Conservation (phyloP, 2,113 vertebrate genomes). For the Furnarius figulus region DNA sequence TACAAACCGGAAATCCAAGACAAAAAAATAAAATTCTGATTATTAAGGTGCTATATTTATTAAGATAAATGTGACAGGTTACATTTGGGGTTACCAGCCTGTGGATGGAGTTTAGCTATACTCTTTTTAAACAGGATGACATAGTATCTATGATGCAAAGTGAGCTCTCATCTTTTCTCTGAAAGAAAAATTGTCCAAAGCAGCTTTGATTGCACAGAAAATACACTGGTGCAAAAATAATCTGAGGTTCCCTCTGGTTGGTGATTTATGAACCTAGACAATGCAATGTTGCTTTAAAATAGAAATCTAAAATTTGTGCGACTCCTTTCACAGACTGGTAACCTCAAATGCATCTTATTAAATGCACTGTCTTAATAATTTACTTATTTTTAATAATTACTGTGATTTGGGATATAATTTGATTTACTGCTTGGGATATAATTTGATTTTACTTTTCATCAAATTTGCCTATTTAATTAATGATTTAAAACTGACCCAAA, state of each 20-base stretch:
- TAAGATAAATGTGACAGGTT: not conserved
- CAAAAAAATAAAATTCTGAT: not conserved
- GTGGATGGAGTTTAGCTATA: not conserved
- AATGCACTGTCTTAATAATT: constrained; percentile 12
- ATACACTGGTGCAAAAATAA: not conserved
- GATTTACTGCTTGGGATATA: not conserved
- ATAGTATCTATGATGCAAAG: not conserved
- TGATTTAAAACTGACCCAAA: not conserved
- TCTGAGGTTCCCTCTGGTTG: not conserved
- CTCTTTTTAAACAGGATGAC: not conserved
- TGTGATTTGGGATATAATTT: not conserved
- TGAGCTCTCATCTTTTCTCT: not conserved
- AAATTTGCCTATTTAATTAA: not conserved
- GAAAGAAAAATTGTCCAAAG: not conserved
- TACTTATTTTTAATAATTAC: not conserved
- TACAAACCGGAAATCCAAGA: constrained; percentile 32
- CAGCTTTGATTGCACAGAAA: not conserved
- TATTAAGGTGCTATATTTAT: not conserved
- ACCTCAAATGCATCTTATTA: not conserved
- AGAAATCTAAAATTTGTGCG: not conserved
- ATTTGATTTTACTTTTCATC: not conserved
- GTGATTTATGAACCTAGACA: not conserved
- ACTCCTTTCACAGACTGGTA: not conserved
- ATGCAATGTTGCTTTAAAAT: not conserved
- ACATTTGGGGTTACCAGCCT: not conserved